Evolutionary conservation across 2,888 invertebrate genomes (phyloP), one percentile per base, ranked within the genome.

Genomic region (Eulithis prunata): DNA sequence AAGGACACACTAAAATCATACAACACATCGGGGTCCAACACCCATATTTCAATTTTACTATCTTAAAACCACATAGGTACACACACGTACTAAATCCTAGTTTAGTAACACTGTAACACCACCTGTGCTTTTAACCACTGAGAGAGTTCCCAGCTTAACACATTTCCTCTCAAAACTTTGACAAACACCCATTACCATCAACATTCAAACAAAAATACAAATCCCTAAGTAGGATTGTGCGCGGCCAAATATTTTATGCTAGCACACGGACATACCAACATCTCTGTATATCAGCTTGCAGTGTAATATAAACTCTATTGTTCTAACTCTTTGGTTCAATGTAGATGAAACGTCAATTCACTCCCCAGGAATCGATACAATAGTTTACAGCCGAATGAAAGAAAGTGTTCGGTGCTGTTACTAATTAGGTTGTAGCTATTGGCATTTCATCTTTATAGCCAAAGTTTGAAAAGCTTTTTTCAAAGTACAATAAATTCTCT

Each of bases 181-280:
- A 47, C 47, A 41, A 59, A 43, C 55, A 59, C 45, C 43, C 54
- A 45, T 62, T 49, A 57, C 49, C 58, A 49, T 41, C 21, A 53
- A 47, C 54, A 58, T 58, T 53, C 43, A 64, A 64, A 58, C 54
- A 64, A 63, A 62, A 57, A 58, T 49, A 47, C 41, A 53, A 63
- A 49, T 54, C 58, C 58, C 32, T 58, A 11, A 57, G 57, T 47
- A 51, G 62, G 53, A 57, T 57, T 51, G 36, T 8, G 21, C 28
- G 57, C 32, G 41, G 63, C 57, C 54, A 46, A 54, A 54, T 41
- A 57, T 58, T 32, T 8, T 5, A 64, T 64, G 64, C 59, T 45
- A 59, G 47, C 51, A 55, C 64, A 64, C 58, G 54, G 13, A n/a
- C 38, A 13, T 28, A 0, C n/a, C 11, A 5, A 14, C 14, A 3